Base-by-base conservation (phyloP, 2,797 vertebrate genomes). In the Coregonus ussuriensis region DNA sequence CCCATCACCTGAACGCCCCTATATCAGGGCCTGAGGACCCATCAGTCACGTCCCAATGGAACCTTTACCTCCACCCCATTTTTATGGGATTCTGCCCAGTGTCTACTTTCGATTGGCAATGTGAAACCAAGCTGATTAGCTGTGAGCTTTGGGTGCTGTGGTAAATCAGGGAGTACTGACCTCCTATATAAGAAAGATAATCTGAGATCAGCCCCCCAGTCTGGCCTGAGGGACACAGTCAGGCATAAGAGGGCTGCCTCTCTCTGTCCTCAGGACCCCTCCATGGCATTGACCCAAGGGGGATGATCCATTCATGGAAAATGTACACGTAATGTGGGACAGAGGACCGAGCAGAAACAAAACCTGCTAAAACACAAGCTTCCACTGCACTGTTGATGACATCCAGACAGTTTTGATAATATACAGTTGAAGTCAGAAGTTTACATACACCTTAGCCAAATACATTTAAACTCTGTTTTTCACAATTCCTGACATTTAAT, bases 191-290 rank as follows among this genome's bases (percentile, higher is more conserved):
- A 52, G 14, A 53, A 47, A 11, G 14, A 63, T 63, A 63, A 63
- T 63, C n/a, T 63, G 25, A 52, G 70, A 72, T 53, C n/a, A 31
- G 25, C 21, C 6, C 13, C 21, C 51, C 52, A 54, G 69, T 47
- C 41, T 25, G 69, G 18, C 69, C 71, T 72, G 21, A 53, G 77
- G 71, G 41, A 65, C 69, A 53, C 25, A 62, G 54, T 15, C 74
- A 74, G 54, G 18, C 74, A 74, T n/a, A 59, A 71, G 74, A 78
- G 74, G 66, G 77, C 71, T 75, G 69, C 74, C 77, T 76, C 87
- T 82, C 71, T 72, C 53, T 81, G 81, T 80, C 81, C 15, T 31
- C 80, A 81, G 85, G 69, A n/a, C 54, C 71, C 71, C 74, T 69
- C 5, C 31, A 37, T 15, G 18, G n/a, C 11, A 4, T n/a, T 18